Evolutionary conservation across 1,140 invertebrate genomes (phyloP), one percentile per base, ranked within the genome.

Genomic region (Diprion similis): DNA sequence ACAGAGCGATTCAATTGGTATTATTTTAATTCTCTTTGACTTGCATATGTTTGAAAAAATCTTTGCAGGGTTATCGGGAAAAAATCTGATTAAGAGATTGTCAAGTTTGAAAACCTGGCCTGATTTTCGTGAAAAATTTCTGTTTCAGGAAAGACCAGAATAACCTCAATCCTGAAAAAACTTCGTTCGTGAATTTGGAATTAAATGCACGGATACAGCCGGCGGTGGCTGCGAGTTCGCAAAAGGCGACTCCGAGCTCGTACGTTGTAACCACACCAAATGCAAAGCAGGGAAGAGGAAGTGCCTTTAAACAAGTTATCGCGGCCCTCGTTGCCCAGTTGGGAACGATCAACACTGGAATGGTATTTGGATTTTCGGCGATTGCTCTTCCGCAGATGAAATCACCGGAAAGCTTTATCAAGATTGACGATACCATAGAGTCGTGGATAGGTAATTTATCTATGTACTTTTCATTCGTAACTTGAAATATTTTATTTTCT

Each of bases 361-460:
- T 93, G 89, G 90, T 90, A 0, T 93, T 94, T 81, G 93, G 93
- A 0, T 95, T 94, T 79, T 93, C 93, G 0, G 93, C 93, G 3
- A 92, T 93, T 17, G 90, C 92, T 3, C 83, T 93, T 24, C 92
- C 93, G 37, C 93, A 94, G 78, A 79, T 94, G 3, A 84, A 90
- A 80, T 84, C 84, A 59, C 71, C 82, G 8, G 87, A 90, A 71
- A 91, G 90, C 46, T 84, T 82, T 24, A 90, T 94, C 19, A 91
- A 94, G 11, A 89, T 89, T 24, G 78, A 75, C n/a, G 84, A 90
- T 17, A 84, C 86, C 47, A 88, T 93, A 83, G 91, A 91, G 70
- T 93, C 93, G 77, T 94, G 93, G 93, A 92, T 94, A 76, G 93
- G 93, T 94, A 85, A 89, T 37, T 37, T 87, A 77, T 68, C 72